phyloP scores from a whole-genome alignment of 2,113 vertebrate genomes.

The Centropus bengalensis region DNA sequence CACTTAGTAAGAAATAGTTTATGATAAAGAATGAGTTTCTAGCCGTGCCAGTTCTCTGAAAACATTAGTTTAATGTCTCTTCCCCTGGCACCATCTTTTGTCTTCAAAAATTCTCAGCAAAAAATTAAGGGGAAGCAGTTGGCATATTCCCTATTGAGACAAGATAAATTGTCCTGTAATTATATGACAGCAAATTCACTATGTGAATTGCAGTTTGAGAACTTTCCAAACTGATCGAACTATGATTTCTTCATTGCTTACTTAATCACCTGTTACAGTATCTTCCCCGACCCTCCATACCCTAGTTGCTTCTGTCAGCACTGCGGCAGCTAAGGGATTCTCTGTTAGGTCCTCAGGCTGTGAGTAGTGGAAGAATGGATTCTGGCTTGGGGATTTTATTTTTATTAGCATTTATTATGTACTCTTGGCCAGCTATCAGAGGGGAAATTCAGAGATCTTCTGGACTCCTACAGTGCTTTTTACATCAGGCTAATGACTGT shows the following conservation, averaged over 20 bases:
- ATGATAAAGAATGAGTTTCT: not conserved
- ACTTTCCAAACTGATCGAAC: slow-evolving; percentile 54
- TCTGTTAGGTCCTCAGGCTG: not conserved
- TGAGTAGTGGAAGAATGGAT: not conserved
- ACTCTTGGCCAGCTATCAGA: not conserved
- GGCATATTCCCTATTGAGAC: slow-evolving; percentile 40
- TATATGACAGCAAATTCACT: slow-evolving; percentile 54
- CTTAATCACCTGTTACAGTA: slow-evolving; percentile 49
- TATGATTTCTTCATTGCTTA: slow-evolving; percentile 39
- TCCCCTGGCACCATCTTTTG: not conserved
- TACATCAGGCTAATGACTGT: not conserved
- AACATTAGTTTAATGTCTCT: not conserved
- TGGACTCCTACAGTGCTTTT: not conserved
- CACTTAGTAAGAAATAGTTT: not conserved
- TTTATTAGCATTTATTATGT: not conserved
- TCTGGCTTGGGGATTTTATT: slow-evolving; percentile 27
- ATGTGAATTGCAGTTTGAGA: slow-evolving; percentile 44
- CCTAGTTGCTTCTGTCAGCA: slow-evolving; percentile 49
- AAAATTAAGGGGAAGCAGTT: slow-evolving; percentile 1
- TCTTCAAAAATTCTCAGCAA: slow-evolving; percentile 35
- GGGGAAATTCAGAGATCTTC: not conserved
- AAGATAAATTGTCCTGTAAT: slow-evolving; percentile 35
- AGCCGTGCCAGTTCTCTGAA: not conserved
- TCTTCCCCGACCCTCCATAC: slow-evolving; percentile 2
- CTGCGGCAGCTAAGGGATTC: not conserved